phyloP scores from a whole-genome alignment of 35 echinoderm and acorn worm species.

The Ptychodera flava region DNA sequence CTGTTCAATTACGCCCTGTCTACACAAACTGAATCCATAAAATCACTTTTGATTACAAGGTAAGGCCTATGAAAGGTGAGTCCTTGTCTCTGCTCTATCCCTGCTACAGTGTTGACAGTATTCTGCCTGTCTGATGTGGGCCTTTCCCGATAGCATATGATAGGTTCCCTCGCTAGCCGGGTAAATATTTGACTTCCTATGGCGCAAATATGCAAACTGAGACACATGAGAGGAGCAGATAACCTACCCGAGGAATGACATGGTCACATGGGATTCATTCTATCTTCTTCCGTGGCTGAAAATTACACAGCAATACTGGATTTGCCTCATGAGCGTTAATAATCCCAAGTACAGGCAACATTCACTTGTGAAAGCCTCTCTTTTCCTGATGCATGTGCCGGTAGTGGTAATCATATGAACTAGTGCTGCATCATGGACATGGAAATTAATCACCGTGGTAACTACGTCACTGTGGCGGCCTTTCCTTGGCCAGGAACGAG shows the following conservation, averaged over 20 bases:
- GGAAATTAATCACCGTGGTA: background rate
- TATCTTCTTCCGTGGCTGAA: background rate
- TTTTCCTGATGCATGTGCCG: too few species aligned
- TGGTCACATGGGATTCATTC: background rate
- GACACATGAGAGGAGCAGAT: background rate
- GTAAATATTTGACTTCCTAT: background rate
- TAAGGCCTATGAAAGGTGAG: too few species aligned
- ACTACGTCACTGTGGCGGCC: background rate
- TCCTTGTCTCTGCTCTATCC: too few species aligned
- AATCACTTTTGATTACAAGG: too few species aligned
- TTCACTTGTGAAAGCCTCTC: background rate
- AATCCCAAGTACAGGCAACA: background rate
- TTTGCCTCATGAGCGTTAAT: too few species aligned
- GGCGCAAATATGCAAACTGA: background rate
- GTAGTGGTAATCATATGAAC: background rate
- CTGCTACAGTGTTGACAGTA: too few species aligned
- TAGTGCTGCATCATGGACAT: background rate
- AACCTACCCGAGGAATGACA: background rate
- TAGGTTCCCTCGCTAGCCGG: too few species aligned
- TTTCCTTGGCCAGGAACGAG: too few species aligned
- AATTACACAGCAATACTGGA: background rate
- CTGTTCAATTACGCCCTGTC: too few species aligned
- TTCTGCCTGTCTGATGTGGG: too few species aligned
- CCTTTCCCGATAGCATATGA: too few species aligned
- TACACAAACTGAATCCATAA: too few species aligned